These are phyloP conservation scores for Todiramphus chloris DNA, from an alignment of 2,113 vertebrate species.

Conservation along the genomic window DNA sequence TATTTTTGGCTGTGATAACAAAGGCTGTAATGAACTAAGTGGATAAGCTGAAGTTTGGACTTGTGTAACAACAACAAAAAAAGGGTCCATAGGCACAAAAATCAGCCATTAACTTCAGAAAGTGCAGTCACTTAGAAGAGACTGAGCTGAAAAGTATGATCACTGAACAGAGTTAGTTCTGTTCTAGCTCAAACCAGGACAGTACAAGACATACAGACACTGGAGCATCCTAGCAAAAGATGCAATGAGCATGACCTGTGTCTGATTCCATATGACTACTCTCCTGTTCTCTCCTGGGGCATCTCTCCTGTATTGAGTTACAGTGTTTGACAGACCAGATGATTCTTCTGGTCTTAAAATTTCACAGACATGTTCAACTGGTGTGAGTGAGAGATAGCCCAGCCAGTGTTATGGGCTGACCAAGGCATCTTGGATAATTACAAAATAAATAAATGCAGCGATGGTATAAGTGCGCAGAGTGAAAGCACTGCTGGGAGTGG, in stretches of 20 bases:
- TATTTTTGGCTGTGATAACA: neutral
- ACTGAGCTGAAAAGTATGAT: neutral
- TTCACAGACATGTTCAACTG: neutral
- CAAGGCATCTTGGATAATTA: neutral
- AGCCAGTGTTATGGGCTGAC: neutral
- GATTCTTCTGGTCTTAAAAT: conserved; percentile 23
- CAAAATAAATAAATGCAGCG: conserved; percentile 9
- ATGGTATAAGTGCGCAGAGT: neutral
- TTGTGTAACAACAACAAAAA: neutral
- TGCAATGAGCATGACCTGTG: neutral
- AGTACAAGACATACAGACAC: neutral
- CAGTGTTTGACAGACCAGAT: neutral
- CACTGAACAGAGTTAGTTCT: neutral
- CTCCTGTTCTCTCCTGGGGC: conserved; percentile 10
- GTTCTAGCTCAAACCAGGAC: neutral
- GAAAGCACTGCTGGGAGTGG: neutral
- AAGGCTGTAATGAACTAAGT: neutral
- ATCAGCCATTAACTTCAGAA: neutral
- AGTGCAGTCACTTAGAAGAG: neutral
- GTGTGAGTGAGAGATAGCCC: neutral
- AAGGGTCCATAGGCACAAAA: neutral
- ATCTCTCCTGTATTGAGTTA: neutral
- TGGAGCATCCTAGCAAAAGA: neutral
- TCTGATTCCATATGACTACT: neutral
- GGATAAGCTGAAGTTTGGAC: neutral